Percentiles rank a stretch among this genome's conserved stretches.
phyloP scores from a whole-genome alignment of 2,888 invertebrate species.

The Cantharis flavilabris region DNA sequence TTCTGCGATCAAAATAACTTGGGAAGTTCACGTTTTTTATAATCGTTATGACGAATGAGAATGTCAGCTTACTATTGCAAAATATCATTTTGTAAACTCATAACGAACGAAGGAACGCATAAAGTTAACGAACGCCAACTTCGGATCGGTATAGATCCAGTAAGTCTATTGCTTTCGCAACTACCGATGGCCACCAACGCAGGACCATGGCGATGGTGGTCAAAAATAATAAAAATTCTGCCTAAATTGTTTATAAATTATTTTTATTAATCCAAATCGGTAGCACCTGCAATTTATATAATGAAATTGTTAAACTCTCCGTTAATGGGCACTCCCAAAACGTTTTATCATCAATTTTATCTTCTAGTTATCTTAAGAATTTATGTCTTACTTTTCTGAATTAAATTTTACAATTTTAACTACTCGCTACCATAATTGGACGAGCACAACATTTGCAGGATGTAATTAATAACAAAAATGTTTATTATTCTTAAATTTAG shows the following conservation, averaged over 20 bases:
- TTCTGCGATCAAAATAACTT: background rate
- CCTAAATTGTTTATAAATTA: background rate
- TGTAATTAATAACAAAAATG: background rate
- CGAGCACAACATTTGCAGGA: background rate
- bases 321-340: background rate
- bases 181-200: background rate
- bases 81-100: background rate
- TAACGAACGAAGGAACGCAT: background rate
- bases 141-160: too few species aligned
- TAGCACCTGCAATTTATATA: slow-evolving; percentile 1
- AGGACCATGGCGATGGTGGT: background rate
- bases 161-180: background rate
- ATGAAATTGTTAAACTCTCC: background rate
- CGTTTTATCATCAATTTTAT: background rate
- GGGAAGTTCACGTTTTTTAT: background rate
- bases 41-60: background rate
- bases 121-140: too few species aligned
- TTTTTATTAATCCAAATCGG: background rate
- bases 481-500: background rate
- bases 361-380: slow-evolving; percentile 1
- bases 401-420: slow-evolving; percentile 1
- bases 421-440: background rate
- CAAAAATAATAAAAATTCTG: too few species aligned
- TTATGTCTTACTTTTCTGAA: background rate
- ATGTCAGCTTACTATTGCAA: background rate